Evolutionary conservation across 2,888 invertebrate species (phyloP).

Genomic region (Drosophila fungiperda): DNA sequence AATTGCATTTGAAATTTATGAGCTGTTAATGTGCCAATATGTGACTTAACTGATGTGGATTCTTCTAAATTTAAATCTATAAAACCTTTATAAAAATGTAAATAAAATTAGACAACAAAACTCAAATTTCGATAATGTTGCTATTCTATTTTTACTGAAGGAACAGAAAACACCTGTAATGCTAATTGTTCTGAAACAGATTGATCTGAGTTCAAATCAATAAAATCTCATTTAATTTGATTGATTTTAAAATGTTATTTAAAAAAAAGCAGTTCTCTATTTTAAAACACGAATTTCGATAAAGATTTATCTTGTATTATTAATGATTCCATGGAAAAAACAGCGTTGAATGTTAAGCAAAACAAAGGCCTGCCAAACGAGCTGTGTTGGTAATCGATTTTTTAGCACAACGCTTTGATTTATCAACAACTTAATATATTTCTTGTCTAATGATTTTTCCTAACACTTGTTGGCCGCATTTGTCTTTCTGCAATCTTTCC

Average conservation of each 20-base stretch:
- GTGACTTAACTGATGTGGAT: not conserved
- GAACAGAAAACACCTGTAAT: not conserved
- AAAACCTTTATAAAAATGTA: not conserved
- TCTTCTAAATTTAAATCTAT: not conserved
- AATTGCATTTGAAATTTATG: conserved; percentile 35
- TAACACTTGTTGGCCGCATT: conserved; percentile 25
- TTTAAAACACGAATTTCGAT: not conserved
- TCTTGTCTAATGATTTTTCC: conserved; percentile 37
- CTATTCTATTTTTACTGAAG: not conserved
- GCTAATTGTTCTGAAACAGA: not conserved
- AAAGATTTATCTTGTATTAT: not conserved
- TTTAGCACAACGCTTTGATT: not conserved
- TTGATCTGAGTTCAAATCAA: not conserved
- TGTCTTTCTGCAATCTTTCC: conserved; percentile 36
- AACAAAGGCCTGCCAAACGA: not conserved
- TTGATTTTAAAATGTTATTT: not conserved
- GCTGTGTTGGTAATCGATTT: not conserved
- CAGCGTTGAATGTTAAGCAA: not conserved
- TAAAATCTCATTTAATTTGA: not conserved
- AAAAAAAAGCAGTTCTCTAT: not conserved
- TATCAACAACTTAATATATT: not conserved
- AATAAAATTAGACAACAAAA: not conserved
- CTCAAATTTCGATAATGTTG: not conserved
- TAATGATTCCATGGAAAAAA: not conserved
- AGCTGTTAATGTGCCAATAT: conserved; percentile 44